Percentiles rank a stretch among this genome's conserved stretches.
Evolutionary conservation across 2,797 vertebrate genomes (phyloP).

Genomic region (Simalia tracyae): DNA sequence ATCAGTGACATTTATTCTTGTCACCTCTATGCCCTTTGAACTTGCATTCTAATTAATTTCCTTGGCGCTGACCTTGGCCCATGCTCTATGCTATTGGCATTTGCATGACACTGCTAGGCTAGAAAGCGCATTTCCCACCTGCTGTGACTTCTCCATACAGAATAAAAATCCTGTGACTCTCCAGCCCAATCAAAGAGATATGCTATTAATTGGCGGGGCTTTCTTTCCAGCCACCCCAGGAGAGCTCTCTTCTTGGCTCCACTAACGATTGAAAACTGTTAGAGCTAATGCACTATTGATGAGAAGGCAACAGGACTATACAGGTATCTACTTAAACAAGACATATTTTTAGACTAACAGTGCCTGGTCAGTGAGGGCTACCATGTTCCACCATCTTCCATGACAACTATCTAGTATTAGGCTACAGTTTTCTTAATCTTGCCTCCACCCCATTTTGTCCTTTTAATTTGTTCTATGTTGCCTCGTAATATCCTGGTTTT

Average conservation of each 20-base stretch:
- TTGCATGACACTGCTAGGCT: neutral
- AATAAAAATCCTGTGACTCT: neutral
- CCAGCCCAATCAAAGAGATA: neutral
- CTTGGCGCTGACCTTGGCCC: neutral
- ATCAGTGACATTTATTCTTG: conserved; percentile 52
- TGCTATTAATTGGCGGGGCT: conserved; percentile 38
- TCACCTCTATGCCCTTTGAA: conserved; percentile 39
- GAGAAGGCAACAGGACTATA: conserved; percentile 12
- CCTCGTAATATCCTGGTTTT: neutral
- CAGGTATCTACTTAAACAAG: neutral
- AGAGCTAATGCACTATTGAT: neutral
- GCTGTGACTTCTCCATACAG: conserved; percentile 5
- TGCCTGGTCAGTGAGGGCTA: neutral
- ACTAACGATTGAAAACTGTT: conserved; percentile 15
- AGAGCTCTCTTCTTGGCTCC: neutral
- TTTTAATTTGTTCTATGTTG: neutral
- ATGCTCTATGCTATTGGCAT: neutral
- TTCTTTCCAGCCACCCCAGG: conserved; percentile 18
- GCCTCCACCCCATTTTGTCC: no score
- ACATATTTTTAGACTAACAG: conserved; percentile 25
- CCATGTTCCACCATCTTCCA: neutral
- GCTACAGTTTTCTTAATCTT: neutral
- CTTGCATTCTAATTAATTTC: conserved; percentile 54
- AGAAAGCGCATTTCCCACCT: conserved; percentile 3
- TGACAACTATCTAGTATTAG: neutral